Evolutionary conservation across 2,113 vertebrate genomes (phyloP), one percentile per base, ranked within the genome.

Genomic region (Cygnus buccinator): DNA sequence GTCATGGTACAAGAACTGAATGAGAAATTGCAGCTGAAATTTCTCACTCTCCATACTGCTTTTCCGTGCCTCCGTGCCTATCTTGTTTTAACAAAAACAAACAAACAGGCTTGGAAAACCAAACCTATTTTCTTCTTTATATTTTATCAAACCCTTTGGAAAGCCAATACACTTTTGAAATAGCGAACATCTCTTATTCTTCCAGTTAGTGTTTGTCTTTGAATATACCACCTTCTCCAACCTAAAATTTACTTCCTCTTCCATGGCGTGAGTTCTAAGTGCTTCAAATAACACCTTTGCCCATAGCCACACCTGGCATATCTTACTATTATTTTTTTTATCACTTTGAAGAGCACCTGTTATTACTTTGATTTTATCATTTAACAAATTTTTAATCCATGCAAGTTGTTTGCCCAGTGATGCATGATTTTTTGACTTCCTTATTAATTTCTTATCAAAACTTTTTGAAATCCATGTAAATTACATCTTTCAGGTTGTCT

Each of bases 361-460:
- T 91, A n/a, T 22, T 61, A 29, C 84, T 52, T 84, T 70, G 63
- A 86, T 70, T 78, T 78, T 86, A 66, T 74, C 1, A 39, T 75
- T 41, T 13, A 10, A 84, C 23, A 28, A 76, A 11, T 65, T 65
- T 35, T 77, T 46, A 79, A 84, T 85, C 39, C 59, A 66, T 76
- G 83, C 63, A 83, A 55, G 26, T 20, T 0, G 1, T 90, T 90
- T 91, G 72, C 37, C 63, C 21, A 58, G 33, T 58, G 65, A 80
- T 67, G n/a, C 43, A 67, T 10, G 12, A 73, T 71, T 92, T 84
- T 72, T 91, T 73, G 18, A 72, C 77, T 90, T 91, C 37, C 75
- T 95, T 91, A 84, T 94, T 93, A 79, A 93, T 73, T 87, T 88
- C 65, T 92, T 83, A 76, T 77, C 62, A 85, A 93, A 84, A 61